Conservation (phyloP, 2,113 vertebrate genomes). For the Cyanoramphus novaezelandiae region DNA sequence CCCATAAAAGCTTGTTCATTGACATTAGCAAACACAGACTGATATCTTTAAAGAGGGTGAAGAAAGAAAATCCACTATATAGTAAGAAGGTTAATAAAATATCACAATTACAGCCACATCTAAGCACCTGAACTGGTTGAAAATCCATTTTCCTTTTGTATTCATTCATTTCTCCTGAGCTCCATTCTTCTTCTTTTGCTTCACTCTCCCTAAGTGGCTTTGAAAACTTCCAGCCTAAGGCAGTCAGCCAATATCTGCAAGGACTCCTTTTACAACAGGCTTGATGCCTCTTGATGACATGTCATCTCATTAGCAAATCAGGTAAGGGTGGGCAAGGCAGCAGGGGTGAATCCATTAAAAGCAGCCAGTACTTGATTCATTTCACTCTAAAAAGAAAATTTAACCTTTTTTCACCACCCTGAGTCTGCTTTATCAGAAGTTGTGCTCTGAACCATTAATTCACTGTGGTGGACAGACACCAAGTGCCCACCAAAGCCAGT, state of each 20-base stretch:
- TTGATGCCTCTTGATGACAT: neutral
- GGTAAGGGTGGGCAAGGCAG: neutral
- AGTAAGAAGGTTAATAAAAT: neutral
- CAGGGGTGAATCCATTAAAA: conserved; percentile 20
- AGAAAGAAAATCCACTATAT: neutral
- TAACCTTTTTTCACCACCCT: neutral
- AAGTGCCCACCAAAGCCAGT: neutral
- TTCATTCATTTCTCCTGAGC: neutral
- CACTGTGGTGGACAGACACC: neutral
- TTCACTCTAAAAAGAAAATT: conserved; percentile 2
- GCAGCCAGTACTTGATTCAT: conserved; percentile 3
- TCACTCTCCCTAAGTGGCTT: neutral
- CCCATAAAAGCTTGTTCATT: neutral
- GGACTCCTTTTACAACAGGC: neutral
- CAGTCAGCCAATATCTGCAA: neutral
- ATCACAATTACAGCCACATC: neutral
- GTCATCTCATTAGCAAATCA: conserved; percentile 28
- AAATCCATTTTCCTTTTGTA: neutral
- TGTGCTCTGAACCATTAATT: neutral
- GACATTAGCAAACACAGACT: neutral
- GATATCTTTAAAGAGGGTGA: neutral
- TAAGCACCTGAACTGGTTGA: neutral
- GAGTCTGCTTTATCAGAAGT: neutral
- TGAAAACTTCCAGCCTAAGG: neutral
- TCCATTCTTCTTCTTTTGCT: neutral